Evolutionary conservation across 2,888 invertebrate species (phyloP), one percentile per base, ranked within the genome.

Genomic region (Brachylomia viminalis): DNA sequence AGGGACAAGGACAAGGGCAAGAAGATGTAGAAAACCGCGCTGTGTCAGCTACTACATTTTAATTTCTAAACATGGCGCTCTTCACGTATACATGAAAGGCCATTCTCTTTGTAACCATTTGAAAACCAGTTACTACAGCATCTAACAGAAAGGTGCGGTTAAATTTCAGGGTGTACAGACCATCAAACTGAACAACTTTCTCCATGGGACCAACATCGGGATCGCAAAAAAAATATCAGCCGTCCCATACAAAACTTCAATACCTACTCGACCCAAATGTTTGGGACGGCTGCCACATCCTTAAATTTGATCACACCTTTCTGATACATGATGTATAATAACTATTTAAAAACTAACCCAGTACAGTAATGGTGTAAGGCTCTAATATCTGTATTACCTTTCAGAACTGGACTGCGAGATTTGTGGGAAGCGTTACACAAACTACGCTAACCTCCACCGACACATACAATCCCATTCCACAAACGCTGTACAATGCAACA

Each of bases 401-500:
- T 7, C 85, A 83, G 83, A 71, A 13, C 4, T 20, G 17, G 42
- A 42, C 59, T 91, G 92, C 47, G 69, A 65, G 0, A 75, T 88
- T 0, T 92, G 91, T 75, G 70, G 62, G 1, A 91, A 89, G 49
- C 65, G 62, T 0, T 91, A 88, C 79, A 86, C 88, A 0, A 88
- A 83, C 38, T 64, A 73, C 0, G 77, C 82, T 23, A 88, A 87
- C 45, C 68, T 91, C 0, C 86, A 88, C 7, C 80, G 89, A 0
- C 91, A 92, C 11, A 42, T 87, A 1, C 30, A 80, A 0, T 59
- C 86, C 0, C 92, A 91, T 69, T 73, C 75, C 0, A 75, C 84
- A 52, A 66, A 74, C 0, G 83, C 82, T 45, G 30, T 80, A 15
- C 47, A 80, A 15, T 92, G 92, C n/a, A 30, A 75, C 0, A n/a